Evolutionary conservation across 2,113 vertebrate species (phyloP).

Genomic region (Mirza zaza): DNA sequence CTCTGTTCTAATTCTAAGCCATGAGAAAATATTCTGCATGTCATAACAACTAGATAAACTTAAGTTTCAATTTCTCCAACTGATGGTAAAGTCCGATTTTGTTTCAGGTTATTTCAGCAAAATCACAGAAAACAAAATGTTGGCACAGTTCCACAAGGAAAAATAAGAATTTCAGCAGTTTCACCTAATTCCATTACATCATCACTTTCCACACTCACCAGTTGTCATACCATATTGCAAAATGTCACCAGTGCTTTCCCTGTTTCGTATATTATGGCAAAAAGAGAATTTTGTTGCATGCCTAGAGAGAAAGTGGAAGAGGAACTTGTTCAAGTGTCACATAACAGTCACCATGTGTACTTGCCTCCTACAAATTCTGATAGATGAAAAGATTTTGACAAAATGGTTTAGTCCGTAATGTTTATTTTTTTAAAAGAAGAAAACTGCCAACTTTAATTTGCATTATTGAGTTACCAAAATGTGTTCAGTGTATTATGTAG

Average conservation of each 20-base stretch:
- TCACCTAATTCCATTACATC: conserved; percentile 58
- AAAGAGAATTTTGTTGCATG: conserved; percentile 18
- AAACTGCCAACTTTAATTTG: background rate
- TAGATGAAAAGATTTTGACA: conserved; percentile 45
- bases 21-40: conserved; percentile 27
- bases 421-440: conserved; percentile 14
- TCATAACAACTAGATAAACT: conserved; percentile 35
- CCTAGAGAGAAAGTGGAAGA: conserved; percentile 13
- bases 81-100: conserved; percentile 45
- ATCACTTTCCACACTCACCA: conserved; percentile 59
- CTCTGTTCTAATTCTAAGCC: conserved; percentile 35
- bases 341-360: background rate
- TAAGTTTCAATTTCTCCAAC: conserved; percentile 24
- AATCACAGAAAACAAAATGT: conserved; percentile 67
- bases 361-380: conserved; percentile 16
- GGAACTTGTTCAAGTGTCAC: background rate
- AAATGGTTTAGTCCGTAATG: background rate
- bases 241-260: conserved; percentile 68
- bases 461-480: background rate
- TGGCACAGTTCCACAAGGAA: conserved; percentile 42
- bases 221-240: conserved; percentile 69
- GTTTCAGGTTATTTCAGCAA: conserved; percentile 42
- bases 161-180: conserved; percentile 62
- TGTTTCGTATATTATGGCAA: conserved; percentile 40
- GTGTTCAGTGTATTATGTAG: background rate